phyloP scores from a whole-genome alignment of 2,888 invertebrate genomes.

The Epistrophe grossulariae region DNA sequence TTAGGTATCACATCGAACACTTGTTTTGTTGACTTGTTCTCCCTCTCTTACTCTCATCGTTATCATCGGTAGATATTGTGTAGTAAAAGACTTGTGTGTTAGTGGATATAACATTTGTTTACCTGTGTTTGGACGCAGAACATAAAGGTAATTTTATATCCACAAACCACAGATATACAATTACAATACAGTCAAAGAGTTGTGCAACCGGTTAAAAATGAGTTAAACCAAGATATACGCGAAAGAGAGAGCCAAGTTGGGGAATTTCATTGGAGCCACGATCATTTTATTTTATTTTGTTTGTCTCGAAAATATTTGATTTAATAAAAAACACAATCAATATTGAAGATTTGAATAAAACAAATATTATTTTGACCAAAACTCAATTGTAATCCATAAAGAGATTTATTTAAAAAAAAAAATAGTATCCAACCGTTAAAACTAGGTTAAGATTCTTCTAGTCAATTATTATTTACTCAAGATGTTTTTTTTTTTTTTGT shows the following conservation, averaged over 20 bases:
- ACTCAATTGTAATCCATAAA: neutral
- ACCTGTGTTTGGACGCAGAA: conserved; percentile 53
- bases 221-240: conserved; percentile 40
- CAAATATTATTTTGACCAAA: neutral
- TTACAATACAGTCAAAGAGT: conserved; percentile 48
- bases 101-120: conserved; percentile 55
- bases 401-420: neutral
- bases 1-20: conserved; percentile 59
- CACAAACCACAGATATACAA: conserved; percentile 54
- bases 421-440: conserved; percentile 6
- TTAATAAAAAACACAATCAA: neutral
- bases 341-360: neutral
- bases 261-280: conserved; percentile 49
- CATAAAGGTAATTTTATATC: conserved; percentile 2
- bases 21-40: conserved; percentile 67
- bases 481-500: neutral
- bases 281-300: conserved; percentile 47
- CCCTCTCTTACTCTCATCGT: conserved; percentile 40
- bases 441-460: conserved; percentile 14
- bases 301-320: neutral
- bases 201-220: conserved; percentile 69
- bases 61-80: conserved; percentile 30
- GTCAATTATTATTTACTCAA: conserved; percentile 26
- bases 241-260: conserved; percentile 58
- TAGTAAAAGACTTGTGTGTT: conserved; percentile 45